These are phyloP conservation scores for Orcinus orca DNA, from an alignment of 2,113 vertebrate genomes.

Conservation along the genomic window DNA sequence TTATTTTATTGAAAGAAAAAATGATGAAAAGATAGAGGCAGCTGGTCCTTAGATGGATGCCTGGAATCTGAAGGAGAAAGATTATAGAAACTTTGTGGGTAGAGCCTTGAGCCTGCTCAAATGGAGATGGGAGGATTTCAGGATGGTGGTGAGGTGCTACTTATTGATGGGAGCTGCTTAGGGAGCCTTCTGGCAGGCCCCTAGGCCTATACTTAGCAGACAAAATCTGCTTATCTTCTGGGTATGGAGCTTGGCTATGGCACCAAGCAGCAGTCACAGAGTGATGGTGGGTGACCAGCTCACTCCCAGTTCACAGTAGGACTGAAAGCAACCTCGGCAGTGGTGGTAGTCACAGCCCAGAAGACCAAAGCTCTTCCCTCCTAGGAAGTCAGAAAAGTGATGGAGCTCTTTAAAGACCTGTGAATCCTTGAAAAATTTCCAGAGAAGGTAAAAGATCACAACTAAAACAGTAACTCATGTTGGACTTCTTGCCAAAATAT, in stretches of 20 bases:
- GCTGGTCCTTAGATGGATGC: background rate
- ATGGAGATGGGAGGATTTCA: background rate
- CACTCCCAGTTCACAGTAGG: fast-evolving
- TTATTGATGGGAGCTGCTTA: background rate
- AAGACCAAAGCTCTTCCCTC: background rate
- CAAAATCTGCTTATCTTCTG: background rate
- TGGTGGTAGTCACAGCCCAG: no score
- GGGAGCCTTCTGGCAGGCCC: background rate
- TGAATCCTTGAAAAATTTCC: background rate
- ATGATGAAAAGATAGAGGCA: background rate
- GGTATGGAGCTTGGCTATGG: fast-evolving
- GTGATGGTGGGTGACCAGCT: fast-evolving
- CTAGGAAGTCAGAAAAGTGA: background rate
- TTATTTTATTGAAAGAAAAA: background rate
- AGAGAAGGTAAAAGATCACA: background rate
- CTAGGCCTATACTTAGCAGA: background rate
- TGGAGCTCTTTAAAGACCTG: background rate
- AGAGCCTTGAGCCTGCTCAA: background rate
- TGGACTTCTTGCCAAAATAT: background rate
- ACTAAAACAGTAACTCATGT: background rate
- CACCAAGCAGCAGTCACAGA: background rate
- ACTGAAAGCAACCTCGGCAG: no score
- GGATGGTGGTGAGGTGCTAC: fast-evolving
- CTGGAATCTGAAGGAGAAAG: background rate
- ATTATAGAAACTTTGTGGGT: background rate